Evolutionary conservation across 2,888 invertebrate genomes (phyloP).

Genomic region (Agonopterix heracliana): DNA sequence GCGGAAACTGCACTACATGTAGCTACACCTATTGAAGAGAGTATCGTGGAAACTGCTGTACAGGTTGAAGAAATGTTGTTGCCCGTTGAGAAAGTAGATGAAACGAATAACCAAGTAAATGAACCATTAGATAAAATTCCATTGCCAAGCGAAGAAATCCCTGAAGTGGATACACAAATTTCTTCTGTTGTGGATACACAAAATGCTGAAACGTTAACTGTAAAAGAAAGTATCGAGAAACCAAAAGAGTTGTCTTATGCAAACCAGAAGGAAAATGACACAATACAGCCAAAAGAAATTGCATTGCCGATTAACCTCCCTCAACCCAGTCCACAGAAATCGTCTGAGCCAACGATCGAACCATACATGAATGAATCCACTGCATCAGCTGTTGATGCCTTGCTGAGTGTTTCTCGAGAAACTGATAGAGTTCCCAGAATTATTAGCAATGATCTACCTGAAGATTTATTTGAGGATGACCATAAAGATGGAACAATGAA

Average conservation of each 20-base stretch:
- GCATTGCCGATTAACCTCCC: constrained; percentile 4
- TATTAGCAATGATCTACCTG: constrained; percentile 60
- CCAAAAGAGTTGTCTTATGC: too few species aligned
- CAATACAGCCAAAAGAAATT: neutral
- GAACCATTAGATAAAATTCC: too few species aligned
- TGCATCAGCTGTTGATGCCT: constrained; percentile 65
- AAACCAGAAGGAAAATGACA: too few species aligned
- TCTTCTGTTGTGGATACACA: too few species aligned
- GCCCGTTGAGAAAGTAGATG: too few species aligned
- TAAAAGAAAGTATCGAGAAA: too few species aligned
- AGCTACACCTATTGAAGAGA: neutral
- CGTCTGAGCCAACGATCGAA: constrained; percentile 25
- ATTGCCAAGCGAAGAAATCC: too few species aligned
- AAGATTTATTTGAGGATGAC: constrained; percentile 68
- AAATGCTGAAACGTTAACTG: too few species aligned
- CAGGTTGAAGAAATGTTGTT: neutral
- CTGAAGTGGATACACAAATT: too few species aligned
- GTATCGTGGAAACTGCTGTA: neutral
- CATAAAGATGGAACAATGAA: constrained; percentile 44
- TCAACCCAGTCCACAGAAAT: constrained; percentile 20
- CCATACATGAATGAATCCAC: constrained; percentile 59
- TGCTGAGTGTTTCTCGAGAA: constrained; percentile 62
- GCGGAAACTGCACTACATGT: neutral
- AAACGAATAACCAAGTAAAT: too few species aligned
- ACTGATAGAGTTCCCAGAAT: constrained; percentile 58